These are phyloP conservation scores for Alosa sapidissima DNA, from an alignment of 2,797 vertebrate genomes.

Conservation along the genomic window DNA sequence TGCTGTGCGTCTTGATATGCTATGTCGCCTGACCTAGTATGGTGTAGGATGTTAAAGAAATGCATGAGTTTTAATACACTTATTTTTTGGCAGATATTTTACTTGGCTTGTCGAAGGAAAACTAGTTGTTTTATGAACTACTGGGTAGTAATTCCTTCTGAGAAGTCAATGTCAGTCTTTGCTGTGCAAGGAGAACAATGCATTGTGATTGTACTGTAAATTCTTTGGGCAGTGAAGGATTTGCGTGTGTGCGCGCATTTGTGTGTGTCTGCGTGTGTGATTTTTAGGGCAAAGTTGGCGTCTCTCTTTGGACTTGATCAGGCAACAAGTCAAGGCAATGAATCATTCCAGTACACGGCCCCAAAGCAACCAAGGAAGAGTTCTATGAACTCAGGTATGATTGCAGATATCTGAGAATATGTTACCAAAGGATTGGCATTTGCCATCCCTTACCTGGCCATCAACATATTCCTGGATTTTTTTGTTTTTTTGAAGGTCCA, in stretches of 20 bases:
- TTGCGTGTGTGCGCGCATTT: neutral
- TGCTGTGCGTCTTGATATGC: neutral
- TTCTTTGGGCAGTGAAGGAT: conserved; percentile 25
- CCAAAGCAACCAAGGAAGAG: conserved; percentile 93
- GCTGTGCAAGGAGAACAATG: neutral
- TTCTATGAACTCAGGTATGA: conserved; percentile 71
- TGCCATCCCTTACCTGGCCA: neutral
- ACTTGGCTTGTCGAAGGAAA: neutral
- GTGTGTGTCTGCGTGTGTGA: neutral
- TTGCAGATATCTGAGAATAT: conserved; percentile 11
- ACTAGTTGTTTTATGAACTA: neutral
- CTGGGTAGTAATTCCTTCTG: neutral
- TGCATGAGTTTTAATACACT: no score
- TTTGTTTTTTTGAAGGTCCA: conserved; percentile 53
- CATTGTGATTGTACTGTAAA: conserved; percentile 7
- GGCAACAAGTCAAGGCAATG: conserved; percentile 78
- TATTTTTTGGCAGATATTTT: neutral
- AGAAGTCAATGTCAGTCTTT: neutral
- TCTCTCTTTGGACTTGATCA: conserved; percentile 92
- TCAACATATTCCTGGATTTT: neutral
- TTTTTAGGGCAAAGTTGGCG: conserved; percentile 86
- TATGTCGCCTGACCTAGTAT: neutral
- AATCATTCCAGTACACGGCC: conserved; percentile 94
- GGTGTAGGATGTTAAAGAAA: neutral
- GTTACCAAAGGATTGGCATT: neutral